Evolutionary conservation across 1,140 invertebrate species (phyloP), one percentile per base, ranked within the genome.

Genomic region (Leptinotarsa defecta): DNA sequence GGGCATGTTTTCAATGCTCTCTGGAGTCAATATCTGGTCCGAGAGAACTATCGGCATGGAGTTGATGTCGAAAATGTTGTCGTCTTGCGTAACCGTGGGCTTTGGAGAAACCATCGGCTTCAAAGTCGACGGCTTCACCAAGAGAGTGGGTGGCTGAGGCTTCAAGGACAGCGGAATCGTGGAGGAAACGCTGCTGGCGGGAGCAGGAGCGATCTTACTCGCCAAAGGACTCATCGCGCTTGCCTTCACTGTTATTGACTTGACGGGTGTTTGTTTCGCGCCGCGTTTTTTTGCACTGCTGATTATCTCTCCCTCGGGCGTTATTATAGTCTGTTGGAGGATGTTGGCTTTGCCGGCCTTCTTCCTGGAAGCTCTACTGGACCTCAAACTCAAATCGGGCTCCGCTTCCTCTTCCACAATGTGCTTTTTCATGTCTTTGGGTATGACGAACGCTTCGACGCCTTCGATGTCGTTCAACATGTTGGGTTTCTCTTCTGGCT

Each of bases 41-140:
- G 90, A 90, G 13, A 92, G 81, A 2, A 92, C 90, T 74, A 93
- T 91, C 2, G 92, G 92, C 89, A 93, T 92, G 20, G 91, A 92
- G 83, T 91, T 91, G 27, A 93, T 93, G 80, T 93, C 92, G 72
- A 92, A 89, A 22, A 91, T 87, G 79, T 89, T 86, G n/a, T 92
- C 91, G 68, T 89, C 88, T 2, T 75, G 80, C 85, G 86, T 22
- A 68, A 75, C 75, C 83, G 83, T 77, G 17, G 49, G 48, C 61
- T 68, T 67, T 13, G 70, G 24, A 27, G 34, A 17, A 48, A 48
- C 27, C 6, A 27, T 63, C 43, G 52, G 61, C 4, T 52, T 27
- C 8, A 3, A 20, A 34, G 52, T 3, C 1, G 52, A 57, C 0
- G 52, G 52, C 4, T 15, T 19, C n/a, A 17, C n/a, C 52, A 57